Base-by-base conservation (phyloP, 2,113 vertebrate species). In the Vicugna pacos region DNA sequence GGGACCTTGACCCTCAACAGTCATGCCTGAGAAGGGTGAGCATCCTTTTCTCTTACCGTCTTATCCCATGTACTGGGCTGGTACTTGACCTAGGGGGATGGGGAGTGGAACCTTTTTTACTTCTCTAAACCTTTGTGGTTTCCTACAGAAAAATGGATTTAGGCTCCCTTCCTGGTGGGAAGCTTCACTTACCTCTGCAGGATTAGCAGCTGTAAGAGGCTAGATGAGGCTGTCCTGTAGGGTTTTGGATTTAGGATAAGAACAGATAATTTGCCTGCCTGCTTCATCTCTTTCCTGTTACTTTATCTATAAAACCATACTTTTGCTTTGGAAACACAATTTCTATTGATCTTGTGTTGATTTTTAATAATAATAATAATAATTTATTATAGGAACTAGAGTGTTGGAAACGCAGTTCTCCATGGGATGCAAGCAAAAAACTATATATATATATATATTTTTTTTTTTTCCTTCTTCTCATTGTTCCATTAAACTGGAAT, bases 401-500 rank as follows among this genome's bases (percentile, higher is more conserved):
- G 22, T 28, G 0, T 72, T 14, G 24, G 60, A 52, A 89, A 60
- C 67, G 0, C 20, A 24, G 1, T 56, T 65, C 22, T 30, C 11
- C 17, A 50, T 13, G 52, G 8, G 42, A 50, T 65, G 14, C 38
- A 52, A 82, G 38, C 5, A 35, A 30, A n/a, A 62, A 84, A n/a
- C 1, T 26, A 0, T 60, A 62, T 81, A 42, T 42, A 42, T 42
- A 42, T 42, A 42, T 42, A 42, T 42, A 42, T 38, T 79, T 75
- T n/a, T 75, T 95, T 96, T 87, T 87, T 42, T 84, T 75, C 28
- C 69, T 95, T 96, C 83, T 87, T 62, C 30, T 81, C 42, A 13
- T 6, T 32, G 1, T 75, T 12, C 9, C 4, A 76, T 96, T 76
- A 86, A 64, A 70, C 13, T 16, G 76, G 35, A 69, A 35, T 12